These are phyloP conservation scores for Papilio protenor DNA, from an alignment of 2,888 invertebrate species.

Conservation along the genomic window DNA sequence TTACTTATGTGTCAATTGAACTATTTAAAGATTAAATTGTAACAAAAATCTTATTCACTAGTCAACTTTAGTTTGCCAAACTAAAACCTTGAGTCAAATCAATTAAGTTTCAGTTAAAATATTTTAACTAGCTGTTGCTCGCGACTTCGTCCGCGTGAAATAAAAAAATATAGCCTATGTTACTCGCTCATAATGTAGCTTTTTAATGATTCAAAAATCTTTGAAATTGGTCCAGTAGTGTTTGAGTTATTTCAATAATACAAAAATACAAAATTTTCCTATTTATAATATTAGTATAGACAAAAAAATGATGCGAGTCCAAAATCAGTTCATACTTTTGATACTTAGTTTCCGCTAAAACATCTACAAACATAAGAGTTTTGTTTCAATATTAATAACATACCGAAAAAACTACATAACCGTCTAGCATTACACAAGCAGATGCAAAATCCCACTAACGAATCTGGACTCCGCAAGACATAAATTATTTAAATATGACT, in stretches of 20 bases:
- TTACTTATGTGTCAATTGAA: constrained; percentile 71
- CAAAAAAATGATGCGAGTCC: background rate
- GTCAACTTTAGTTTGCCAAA: background rate
- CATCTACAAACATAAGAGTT: background rate
- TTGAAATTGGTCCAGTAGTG: no score
- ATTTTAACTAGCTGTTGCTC: background rate
- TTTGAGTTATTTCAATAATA: no score
- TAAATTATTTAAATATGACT: constrained; percentile 84
- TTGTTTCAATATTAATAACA: constrained; percentile 17
- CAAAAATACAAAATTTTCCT: no score
- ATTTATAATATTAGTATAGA: background rate
- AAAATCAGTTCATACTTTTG: background rate
- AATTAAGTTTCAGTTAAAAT: background rate
- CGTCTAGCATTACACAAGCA: constrained; percentile 56
- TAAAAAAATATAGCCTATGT: no score
- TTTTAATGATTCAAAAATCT: no score
- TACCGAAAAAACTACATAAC: constrained; percentile 19
- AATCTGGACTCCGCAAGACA: constrained; percentile 65
- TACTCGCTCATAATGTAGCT: no score
- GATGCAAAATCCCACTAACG: constrained; percentile 73
- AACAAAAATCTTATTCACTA: constrained; percentile 6
- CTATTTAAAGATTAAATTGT: constrained; percentile 51
- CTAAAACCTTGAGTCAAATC: background rate
- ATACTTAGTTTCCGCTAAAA: background rate
- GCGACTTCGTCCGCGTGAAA: no score